Evolutionary conservation across 2,113 vertebrate genomes (phyloP), one percentile per base, ranked within the genome.

Genomic region (Saguinus imperator): DNA sequence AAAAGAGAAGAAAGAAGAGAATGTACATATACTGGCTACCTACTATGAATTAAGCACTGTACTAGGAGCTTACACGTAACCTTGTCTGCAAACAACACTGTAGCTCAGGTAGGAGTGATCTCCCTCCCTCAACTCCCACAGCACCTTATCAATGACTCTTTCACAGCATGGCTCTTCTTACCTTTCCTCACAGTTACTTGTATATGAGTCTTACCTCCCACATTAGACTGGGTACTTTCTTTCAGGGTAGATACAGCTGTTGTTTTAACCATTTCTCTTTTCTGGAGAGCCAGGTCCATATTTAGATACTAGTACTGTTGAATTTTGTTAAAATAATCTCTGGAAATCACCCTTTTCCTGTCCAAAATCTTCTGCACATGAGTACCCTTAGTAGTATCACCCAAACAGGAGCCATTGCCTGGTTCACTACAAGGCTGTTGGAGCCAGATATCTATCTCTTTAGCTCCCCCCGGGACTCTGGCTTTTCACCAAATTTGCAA

Each of bases 401-500:
- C 37, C 81, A 94, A 96, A 95, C 43, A 92, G 64, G 72, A 91
- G 55, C 45, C 7, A 89, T 85, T 35, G 48, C 29, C 32, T 84
- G 40, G 32, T 87, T 83, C 45, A 21, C 64, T 93, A 87, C n/a
- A 95, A 83, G 58, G 61, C 32, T 85, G 40, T 81, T 80, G 58
- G 80, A 94, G 43, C 23, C 89, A 95, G 61, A 72, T 50, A 97
- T 87, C 76, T 72, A 92, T 95, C 84, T 96, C 29, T 96, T 50
- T 52, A 66, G 76, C 23, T 93, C 89, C n/a, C 70, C 85, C 13
- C 13, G 45, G 29, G 57, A 85, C 17, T 92, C 43, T 75, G 84
- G 32, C 72, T 95, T 94, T 96, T 94, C 37, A 94, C 16, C 35
- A n/a, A 93, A 4, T 94, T 94, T 97, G 89, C 40, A 96, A 95